Conservation (phyloP, 2,888 invertebrate genomes). For the Isotomurus palustris region DNA sequence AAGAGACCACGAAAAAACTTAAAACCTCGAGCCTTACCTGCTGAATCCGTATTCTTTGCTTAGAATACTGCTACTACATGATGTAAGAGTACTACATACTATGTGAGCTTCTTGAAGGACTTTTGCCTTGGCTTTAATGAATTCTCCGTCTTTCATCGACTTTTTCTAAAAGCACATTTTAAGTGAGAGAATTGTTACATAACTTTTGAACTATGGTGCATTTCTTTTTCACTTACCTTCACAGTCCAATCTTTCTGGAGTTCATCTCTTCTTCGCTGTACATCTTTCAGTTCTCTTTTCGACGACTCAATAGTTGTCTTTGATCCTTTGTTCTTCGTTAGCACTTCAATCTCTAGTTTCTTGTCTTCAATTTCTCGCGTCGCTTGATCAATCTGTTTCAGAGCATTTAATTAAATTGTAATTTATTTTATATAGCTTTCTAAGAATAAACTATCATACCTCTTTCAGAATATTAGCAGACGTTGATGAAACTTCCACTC, state of each 20-base stretch:
- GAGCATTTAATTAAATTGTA: background rate
- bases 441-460: constrained; percentile 9
- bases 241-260: background rate
- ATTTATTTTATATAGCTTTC: background rate
- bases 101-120: constrained; percentile 46
- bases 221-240: background rate
- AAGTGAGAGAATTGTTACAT: no score
- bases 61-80: constrained; percentile 28
- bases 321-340: background rate
- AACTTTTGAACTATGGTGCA: no score
- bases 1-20: no score
- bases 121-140: constrained; percentile 5
- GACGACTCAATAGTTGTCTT: constrained; percentile 5
- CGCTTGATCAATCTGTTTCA: constrained; percentile 9
- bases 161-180: no score
- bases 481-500: constrained; percentile 37
- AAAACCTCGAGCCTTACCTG: background rate
- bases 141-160: no score
- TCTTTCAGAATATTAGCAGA: constrained; percentile 11
- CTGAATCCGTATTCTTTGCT: background rate
- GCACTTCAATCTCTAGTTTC: background rate
- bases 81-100: constrained; percentile 47
- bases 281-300: background rate
- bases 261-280: background rate
- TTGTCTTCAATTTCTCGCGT: constrained; percentile 1